Base-by-base conservation (phyloP, 2,113 vertebrate species). In the Tilapia sparmanii region DNA sequence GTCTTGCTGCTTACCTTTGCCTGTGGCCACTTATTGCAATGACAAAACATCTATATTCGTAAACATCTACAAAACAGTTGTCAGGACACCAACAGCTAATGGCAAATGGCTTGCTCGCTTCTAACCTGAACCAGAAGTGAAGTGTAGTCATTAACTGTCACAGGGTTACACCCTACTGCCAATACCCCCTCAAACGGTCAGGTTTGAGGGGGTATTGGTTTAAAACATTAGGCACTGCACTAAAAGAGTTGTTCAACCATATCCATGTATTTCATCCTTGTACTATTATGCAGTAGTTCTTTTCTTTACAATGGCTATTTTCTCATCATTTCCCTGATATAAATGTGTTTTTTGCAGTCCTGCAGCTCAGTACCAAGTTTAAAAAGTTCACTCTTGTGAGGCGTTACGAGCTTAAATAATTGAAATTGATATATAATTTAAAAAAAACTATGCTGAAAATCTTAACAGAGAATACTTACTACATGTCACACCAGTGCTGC, bases 371-470 rank as follows among this genome's bases (percentile, higher is more conserved):
- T 80, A 63, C 3, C 38, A 85, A 42, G 73, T 84, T 89, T 55
- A 24, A 85, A 83, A 84, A 83, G 31, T 78, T 68, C 80, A 47
- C 35, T 82, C 52, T 81, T 47, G 53, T 66, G 81, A 87, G 85
- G 81, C 29, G 54, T 50, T 29, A 33, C 18, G 10, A 81, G 76
- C 11, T 81, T 87, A 35, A 92, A 90, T 92, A 92, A 94, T 91
- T 91, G 4, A 95, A 80, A 80, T 8, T 73, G 83, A 92, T 86
- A 33, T 86, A 91, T 92, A 92, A 92, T 92, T 8, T 0, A 83
- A 92, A 92, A 85, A 82, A 13, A 4, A 66, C 26, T 82, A 61
- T 78, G 55, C 80, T 90, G 52, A 68, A 90, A 92, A 88, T 92
- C 90, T 90, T 86, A 92, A 90, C 82, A 92, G 87, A 87, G 87